phyloP scores from a whole-genome alignment of 2,888 invertebrate species.

The Crocallis elinguaria region DNA sequence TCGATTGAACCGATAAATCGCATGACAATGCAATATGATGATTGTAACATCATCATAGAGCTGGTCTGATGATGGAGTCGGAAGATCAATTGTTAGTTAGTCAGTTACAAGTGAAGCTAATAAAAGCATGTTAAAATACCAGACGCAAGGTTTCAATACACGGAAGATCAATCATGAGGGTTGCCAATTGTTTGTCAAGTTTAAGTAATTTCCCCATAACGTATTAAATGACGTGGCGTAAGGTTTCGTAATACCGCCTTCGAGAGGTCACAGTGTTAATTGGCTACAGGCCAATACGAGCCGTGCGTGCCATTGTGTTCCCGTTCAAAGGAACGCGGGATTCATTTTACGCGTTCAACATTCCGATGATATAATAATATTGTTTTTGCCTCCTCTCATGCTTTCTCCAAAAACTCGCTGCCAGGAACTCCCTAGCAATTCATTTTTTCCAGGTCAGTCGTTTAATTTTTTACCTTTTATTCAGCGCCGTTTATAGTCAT shows the following conservation, averaged over 20 bases:
- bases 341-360: slow-evolving; percentile 10
- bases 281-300: slow-evolving; percentile 41
- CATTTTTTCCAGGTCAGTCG: too few relatives aligned
- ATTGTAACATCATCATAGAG: too few relatives aligned
- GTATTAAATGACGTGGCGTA: slow-evolving; percentile 7
- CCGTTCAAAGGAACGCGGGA: slow-evolving; percentile 20
- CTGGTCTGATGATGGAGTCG: too few relatives aligned
- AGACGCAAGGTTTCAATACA: background rate
- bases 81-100: too few relatives aligned
- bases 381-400: background rate
- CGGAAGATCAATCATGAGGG: background rate
- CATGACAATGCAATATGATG: too few relatives aligned
- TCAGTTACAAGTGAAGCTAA: too few relatives aligned
- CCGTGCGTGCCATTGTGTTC: slow-evolving; percentile 32
- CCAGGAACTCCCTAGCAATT: background rate
- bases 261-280: slow-evolving; percentile 31
- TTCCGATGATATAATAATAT: slow-evolving; percentile 10
- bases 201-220: slow-evolving; percentile 6
- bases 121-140: background rate
- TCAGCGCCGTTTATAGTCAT: too few relatives aligned
- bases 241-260: slow-evolving; percentile 4
- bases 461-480: too few relatives aligned
- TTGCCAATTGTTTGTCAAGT: slow-evolving; percentile 3
- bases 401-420: background rate
- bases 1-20: too few relatives aligned